Percentiles rank a stretch among this genome's conserved stretches.
These are phyloP conservation scores for Panzeria rudis DNA, from an alignment of 2,888 invertebrate genomes.

Conservation along the genomic window DNA sequence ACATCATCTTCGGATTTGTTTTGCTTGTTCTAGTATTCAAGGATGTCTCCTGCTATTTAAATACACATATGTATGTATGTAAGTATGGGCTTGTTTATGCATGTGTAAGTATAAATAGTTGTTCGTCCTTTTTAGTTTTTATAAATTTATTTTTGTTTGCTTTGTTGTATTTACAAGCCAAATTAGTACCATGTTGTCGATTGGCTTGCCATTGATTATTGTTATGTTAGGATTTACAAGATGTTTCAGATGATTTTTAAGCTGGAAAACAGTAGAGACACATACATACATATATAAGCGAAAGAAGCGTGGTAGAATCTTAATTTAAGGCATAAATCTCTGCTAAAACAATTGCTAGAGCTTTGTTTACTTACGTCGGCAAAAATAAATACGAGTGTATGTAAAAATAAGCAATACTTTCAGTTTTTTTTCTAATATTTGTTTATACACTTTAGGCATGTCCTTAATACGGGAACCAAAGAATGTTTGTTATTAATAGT, in stretches of 20 bases:
- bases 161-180: conserved; percentile 49
- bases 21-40: conserved; percentile 46
- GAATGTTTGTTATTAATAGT: conserved; percentile 27
- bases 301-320: conserved; percentile 15
- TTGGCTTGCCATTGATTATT: conserved; percentile 64
- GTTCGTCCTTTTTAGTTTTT: conserved; percentile 16
- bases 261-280: conserved; percentile 19
- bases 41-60: conserved; percentile 40
- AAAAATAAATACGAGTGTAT: neutral
- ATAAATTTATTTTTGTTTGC: conserved; percentile 37
- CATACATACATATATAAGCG: conserved; percentile 11
- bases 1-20: conserved; percentile 16
- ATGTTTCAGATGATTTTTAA: conserved; percentile 38
- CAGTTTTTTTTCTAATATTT: conserved; percentile 49
- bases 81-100: neutral
- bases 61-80: neutral
- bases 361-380: conserved; percentile 28
- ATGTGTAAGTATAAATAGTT: conserved; percentile 33
- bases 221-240: conserved; percentile 69
- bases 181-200: conserved; percentile 52
- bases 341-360: conserved; percentile 25
- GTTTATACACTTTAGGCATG: conserved; percentile 51
- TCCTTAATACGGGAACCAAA: neutral
- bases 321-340: conserved; percentile 39
- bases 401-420: conserved; percentile 22